These are phyloP conservation scores for Physeter macrocephalus DNA, from an alignment of 2,113 vertebrate species.

Conservation along the genomic window DNA sequence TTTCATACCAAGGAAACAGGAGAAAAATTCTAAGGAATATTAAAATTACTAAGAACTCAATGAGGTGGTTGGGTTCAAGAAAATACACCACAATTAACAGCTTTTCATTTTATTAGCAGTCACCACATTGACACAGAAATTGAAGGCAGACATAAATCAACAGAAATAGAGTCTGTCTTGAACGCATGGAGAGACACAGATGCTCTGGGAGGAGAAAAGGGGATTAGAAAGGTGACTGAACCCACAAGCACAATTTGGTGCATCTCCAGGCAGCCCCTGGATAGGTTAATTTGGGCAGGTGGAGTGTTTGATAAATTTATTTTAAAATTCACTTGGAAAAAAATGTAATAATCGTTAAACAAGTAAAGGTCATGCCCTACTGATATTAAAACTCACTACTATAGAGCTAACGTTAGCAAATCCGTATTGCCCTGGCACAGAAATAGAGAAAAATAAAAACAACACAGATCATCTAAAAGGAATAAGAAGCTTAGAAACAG, in stretches of 20 bases:
- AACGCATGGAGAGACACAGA: rapidly evolving
- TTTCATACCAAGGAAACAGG: neutral
- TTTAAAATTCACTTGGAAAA: neutral
- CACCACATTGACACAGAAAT: neutral
- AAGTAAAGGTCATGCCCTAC: neutral
- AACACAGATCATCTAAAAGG: neutral
- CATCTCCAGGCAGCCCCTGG: rapidly evolving
- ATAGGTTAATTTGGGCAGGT: rapidly evolving
- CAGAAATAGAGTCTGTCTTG: rapidly evolving
- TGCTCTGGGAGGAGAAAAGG: neutral
- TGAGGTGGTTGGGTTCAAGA: neutral
- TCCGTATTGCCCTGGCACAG: neutral
- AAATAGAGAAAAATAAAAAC: neutral
- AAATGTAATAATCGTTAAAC: neutral
- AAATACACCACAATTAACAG: neutral
- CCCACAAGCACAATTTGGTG: rapidly evolving
- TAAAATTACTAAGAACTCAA: neutral
- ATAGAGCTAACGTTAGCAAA: neutral
- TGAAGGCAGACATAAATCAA: neutral
- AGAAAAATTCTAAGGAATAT: neutral
- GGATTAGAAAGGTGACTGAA: rapidly evolving
- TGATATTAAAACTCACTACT: neutral
- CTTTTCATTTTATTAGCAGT: neutral
- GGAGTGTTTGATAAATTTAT: neutral
- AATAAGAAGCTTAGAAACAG: neutral